phyloP scores from a whole-genome alignment of 1,140 invertebrate species.

The Drosophila repletoides region DNA sequence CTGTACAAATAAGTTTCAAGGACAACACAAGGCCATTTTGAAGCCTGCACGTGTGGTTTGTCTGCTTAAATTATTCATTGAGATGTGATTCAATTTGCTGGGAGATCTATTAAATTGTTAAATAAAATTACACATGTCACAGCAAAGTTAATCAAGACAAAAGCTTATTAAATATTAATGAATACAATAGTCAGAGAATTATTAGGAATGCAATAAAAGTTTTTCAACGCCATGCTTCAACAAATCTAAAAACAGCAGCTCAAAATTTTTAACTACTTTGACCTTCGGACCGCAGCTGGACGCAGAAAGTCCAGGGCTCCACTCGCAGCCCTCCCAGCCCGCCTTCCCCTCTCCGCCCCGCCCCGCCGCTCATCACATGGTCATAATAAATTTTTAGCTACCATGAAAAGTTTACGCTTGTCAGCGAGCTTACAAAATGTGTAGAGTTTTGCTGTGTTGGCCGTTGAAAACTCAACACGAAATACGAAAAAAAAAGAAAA shows the following conservation, averaged over 20 bases:
- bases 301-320: no score
- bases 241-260: constrained; percentile 60
- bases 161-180: constrained; percentile 61
- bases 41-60: no score
- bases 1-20: no score
- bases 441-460: constrained; percentile 35
- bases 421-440: constrained; percentile 68
- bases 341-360: background rate
- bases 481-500: constrained; percentile 2
- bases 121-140: background rate
- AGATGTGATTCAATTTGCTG: background rate
- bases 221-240: constrained; percentile 37
- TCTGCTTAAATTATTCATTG: no score
- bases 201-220: constrained; percentile 52
- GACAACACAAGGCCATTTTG: no score
- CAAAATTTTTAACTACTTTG: constrained; percentile 71
- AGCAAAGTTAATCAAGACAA: constrained; percentile 35
- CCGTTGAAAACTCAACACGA: constrained; percentile 56
- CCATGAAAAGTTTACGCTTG: constrained; percentile 67
- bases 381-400: constrained; percentile 69
- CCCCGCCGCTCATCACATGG: constrained; percentile 5
- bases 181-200: constrained; percentile 43
- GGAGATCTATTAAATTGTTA: background rate
- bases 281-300: constrained; percentile 46
- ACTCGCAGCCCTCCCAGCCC: background rate